Evolutionary conservation across 2,113 vertebrate species (phyloP).

Genomic region (Ptyas mucosa): DNA sequence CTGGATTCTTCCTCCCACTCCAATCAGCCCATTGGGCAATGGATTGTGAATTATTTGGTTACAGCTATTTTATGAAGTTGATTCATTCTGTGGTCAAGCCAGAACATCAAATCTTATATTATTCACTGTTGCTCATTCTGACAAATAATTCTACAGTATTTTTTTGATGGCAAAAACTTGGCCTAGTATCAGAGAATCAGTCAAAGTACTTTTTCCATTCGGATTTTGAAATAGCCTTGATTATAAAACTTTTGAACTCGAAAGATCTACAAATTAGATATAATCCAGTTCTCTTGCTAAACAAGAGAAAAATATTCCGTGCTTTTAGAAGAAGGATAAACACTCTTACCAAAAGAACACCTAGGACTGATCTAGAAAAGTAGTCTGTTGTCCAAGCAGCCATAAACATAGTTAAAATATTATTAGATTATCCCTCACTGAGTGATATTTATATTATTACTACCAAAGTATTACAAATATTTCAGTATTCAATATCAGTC

Average conservation of each 20-base stretch:
- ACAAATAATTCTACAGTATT: not conserved
- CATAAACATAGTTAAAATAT: not conserved
- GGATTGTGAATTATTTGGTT: not conserved
- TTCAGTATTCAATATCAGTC: not conserved
- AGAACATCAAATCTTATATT: slow-evolving; percentile 4
- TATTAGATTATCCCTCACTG: not conserved
- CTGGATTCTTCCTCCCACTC: not conserved
- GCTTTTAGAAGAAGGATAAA: not conserved
- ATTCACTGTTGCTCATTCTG: not conserved
- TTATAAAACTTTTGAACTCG: slow-evolving; percentile 2
- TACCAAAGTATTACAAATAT: not conserved
- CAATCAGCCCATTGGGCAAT: slow-evolving; percentile 30
- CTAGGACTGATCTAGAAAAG: not conserved
- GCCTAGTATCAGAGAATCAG: not conserved
- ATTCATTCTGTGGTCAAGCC: slow-evolving; percentile 17
- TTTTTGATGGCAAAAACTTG: not conserved
- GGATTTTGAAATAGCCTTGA: slow-evolving; percentile 21
- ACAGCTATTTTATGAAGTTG: slow-evolving; percentile 17
- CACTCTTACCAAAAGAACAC: not conserved
- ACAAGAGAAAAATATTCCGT: not conserved
- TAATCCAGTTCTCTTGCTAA: not conserved
- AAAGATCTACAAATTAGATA: slow-evolving; percentile 7
- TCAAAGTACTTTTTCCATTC: slow-evolving; percentile 16
- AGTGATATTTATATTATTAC: not conserved
- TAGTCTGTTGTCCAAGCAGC: not conserved